Evolutionary conservation across 2,888 invertebrate species (phyloP).

Genomic region (Cryptops parisi): DNA sequence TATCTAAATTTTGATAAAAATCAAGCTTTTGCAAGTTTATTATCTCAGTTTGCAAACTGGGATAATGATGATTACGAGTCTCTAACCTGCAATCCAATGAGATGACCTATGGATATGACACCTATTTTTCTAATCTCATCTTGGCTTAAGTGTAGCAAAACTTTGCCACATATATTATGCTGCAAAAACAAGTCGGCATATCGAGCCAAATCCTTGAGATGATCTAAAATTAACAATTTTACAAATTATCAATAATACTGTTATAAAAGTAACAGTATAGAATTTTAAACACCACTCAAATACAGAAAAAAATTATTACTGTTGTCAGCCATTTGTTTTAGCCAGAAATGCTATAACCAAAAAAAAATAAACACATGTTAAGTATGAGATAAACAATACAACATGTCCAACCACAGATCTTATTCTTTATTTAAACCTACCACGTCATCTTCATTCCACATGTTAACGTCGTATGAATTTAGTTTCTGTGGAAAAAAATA

Average conservation of each 20-base stretch:
- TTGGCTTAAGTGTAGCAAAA: conserved; percentile 27
- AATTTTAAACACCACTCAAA: no score
- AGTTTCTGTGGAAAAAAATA: conserved; percentile 25
- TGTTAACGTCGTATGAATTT: conserved; percentile 31
- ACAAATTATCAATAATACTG: not conserved
- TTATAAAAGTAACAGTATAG: no score
- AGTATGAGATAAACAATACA: no score
- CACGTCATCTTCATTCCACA: conserved; percentile 33
- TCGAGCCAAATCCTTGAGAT: conserved; percentile 25
- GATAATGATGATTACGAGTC: no score
- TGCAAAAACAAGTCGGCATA: conserved; percentile 28
- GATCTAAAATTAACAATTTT: not conserved
- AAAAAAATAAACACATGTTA: no score
- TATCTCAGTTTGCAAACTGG: no score
- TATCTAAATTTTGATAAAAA: no score
- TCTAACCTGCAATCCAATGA: conserved; percentile 28
- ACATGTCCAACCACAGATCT: no score
- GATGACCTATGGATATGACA: conserved; percentile 29
- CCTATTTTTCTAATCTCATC: conserved; percentile 29
- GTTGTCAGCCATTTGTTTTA: not conserved
- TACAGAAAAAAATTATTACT: not conserved
- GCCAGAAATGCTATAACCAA: conserved; percentile 1
- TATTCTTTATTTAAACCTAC: conserved; percentile 25
- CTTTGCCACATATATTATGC: conserved; percentile 30
- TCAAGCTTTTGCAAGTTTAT: no score